Percentiles rank a stretch among this genome's conserved stretches.
These are phyloP conservation scores for Macropus fuliginosus DNA, from an alignment of 2,797 vertebrate genomes.

Conservation along the genomic window DNA sequence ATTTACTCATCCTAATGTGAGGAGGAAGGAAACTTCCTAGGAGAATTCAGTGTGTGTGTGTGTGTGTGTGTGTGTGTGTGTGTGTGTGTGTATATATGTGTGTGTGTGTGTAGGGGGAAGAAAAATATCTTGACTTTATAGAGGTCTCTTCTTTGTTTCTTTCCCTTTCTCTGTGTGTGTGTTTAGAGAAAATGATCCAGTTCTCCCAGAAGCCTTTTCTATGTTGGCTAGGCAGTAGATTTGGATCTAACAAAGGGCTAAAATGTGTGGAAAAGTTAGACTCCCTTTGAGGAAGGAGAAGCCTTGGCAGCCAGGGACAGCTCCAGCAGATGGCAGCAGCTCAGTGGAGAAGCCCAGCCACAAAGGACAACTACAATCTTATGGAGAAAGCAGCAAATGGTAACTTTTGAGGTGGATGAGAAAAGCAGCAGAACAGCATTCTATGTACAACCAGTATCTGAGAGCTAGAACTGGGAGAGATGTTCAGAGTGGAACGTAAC, in stretches of 20 bases:
- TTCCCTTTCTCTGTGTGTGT: not conserved
- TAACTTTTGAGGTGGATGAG: not conserved
- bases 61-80: no score
- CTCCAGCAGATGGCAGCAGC: not conserved
- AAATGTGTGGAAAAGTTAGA: not conserved
- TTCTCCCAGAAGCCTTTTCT: not conserved
- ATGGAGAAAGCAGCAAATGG: not conserved
- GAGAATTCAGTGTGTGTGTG: no score
- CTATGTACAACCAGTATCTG: not conserved
- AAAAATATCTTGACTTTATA: not conserved
- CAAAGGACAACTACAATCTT: not conserved
- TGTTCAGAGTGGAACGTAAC: not conserved
- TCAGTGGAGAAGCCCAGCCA: not conserved
- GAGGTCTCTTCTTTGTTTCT: not conserved
- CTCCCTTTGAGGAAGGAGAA: not conserved
- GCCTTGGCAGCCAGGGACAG: not conserved
- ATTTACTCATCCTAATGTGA: not conserved
- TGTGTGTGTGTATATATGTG: no score
- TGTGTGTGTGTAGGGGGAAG: no score
- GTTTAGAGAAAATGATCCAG: not conserved
- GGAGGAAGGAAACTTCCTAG: not conserved
- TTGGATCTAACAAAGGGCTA: not conserved
- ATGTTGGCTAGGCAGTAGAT: not conserved
- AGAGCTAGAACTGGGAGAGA: not conserved
- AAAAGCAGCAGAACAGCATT: not conserved